These are phyloP conservation scores for Sebastolobus alascanus DNA, from an alignment of 2,797 vertebrate genomes.

Conservation along the genomic window DNA sequence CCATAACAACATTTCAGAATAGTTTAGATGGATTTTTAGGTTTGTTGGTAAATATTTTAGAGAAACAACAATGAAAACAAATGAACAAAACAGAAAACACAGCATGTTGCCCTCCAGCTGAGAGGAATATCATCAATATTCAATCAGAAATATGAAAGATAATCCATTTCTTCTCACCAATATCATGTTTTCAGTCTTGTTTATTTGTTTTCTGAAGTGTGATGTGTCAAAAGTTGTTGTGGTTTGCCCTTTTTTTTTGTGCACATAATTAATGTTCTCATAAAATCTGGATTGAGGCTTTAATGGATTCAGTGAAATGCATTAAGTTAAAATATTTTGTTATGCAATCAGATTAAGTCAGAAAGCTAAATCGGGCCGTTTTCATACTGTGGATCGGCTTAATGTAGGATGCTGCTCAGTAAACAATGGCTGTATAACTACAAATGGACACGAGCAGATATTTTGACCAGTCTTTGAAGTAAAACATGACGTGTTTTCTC, in stretches of 20 bases:
- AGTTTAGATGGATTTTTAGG: not conserved
- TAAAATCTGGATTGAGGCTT: not conserved
- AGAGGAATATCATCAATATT: not conserved
- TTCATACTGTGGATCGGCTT: slow-evolving; percentile 17
- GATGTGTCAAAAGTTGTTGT: not conserved
- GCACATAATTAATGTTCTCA: not conserved
- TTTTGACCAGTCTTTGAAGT: slow-evolving; percentile 5
- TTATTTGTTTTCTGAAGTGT: not conserved
- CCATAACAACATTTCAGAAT: not conserved
- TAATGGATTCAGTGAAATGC: slow-evolving; percentile 43
- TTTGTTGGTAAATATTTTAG: not conserved
- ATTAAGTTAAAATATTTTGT: slow-evolving; percentile 45
- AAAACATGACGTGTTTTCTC: slow-evolving; percentile 18
- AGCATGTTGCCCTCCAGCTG: not conserved
- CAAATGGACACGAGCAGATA: slow-evolving; percentile 23
- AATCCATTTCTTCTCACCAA: not conserved
- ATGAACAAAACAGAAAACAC: not conserved
- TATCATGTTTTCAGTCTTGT: not conserved
- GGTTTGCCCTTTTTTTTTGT: not conserved
- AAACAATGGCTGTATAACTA: slow-evolving; percentile 17
- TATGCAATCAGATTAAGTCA: slow-evolving; percentile 58
- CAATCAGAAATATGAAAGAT: not conserved
- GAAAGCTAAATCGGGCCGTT: slow-evolving; percentile 43
- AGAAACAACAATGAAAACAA: not conserved
- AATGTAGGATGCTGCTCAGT: not conserved